A percentile compares a stretch with the other conserved stretches of the same genome.
Conservation (phyloP, 1,140 invertebrate genomes). For the Plectrocnemia conspersa region DNA sequence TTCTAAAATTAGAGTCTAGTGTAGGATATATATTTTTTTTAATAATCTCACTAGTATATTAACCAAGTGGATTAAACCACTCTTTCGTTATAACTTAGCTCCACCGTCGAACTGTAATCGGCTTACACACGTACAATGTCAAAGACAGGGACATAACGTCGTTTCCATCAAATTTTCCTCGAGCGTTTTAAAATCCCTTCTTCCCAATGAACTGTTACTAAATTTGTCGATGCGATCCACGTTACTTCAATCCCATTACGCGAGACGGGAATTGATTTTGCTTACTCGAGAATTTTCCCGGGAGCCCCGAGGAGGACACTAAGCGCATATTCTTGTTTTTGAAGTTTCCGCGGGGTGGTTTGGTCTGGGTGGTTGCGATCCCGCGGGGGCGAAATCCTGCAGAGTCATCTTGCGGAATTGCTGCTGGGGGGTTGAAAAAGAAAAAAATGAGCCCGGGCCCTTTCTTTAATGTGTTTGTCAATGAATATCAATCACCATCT, state of each 20-base stretch:
- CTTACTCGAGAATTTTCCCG: constrained; percentile 23
- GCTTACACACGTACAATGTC: no score
- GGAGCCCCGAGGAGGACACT: not conserved
- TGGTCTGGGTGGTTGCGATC: not conserved
- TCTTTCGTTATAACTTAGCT: no score
- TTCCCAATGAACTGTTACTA: constrained; percentile 23
- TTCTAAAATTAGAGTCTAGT: no score
- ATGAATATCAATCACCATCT: constrained; percentile 33
- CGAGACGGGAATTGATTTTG: constrained; percentile 30
- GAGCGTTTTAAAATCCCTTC: constrained; percentile 20
- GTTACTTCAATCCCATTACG: constrained; percentile 30
- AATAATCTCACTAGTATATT: no score
- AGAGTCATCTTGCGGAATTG: constrained; percentile 32
- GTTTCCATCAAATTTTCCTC: constrained; percentile 4
- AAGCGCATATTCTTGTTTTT: constrained; percentile 25
- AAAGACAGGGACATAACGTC: not conserved
- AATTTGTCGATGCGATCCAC: constrained; percentile 29
- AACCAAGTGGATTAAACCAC: no score
- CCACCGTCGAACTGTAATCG: no score
- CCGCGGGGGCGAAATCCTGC: constrained; percentile 22
- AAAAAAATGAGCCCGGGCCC: constrained; percentile 27
- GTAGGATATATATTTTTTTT: no score
- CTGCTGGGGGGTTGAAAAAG: constrained; percentile 14
- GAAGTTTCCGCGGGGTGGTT: constrained; percentile 2
- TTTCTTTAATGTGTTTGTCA: constrained; percentile 35